Percentiles rank a stretch among this genome's conserved stretches.
Conservation (phyloP, 2,113 vertebrate species). For the Muntiacus muntjak region DNA sequence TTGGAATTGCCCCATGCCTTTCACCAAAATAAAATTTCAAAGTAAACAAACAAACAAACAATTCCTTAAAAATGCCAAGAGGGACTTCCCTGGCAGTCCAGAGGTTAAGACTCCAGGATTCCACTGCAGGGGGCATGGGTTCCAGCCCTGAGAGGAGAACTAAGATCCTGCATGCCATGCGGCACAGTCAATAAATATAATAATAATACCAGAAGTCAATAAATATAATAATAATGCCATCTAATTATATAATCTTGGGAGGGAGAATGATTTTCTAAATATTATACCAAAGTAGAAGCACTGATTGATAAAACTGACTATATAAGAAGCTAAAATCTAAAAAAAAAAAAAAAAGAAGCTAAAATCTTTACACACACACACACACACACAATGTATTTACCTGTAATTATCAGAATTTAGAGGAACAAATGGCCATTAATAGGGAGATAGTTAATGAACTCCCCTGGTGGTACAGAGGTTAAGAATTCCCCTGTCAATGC, state of each 20-base stretch:
- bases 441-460: neutral
- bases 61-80: neutral
- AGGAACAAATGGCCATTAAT: neutral
- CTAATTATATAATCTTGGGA: neutral
- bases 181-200: neutral
- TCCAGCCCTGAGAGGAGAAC: neutral
- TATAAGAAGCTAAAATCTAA: neutral
- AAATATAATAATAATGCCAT: neutral
- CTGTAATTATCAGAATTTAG: neutral
- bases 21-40: neutral
- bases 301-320: neutral
- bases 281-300: neutral
- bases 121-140: neutral
- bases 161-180: neutral
- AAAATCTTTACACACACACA: neutral
- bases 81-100: neutral
- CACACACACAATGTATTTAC: neutral
- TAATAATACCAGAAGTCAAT: neutral
- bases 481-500: neutral
- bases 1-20: neutral
- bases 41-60: neutral
- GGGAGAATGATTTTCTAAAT: neutral
- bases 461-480: neutral
- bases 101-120: neutral
- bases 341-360: neutral